These are phyloP conservation scores for Petrophora chlorosata DNA, from an alignment of 2,888 invertebrate genomes.

Conservation along the genomic window DNA sequence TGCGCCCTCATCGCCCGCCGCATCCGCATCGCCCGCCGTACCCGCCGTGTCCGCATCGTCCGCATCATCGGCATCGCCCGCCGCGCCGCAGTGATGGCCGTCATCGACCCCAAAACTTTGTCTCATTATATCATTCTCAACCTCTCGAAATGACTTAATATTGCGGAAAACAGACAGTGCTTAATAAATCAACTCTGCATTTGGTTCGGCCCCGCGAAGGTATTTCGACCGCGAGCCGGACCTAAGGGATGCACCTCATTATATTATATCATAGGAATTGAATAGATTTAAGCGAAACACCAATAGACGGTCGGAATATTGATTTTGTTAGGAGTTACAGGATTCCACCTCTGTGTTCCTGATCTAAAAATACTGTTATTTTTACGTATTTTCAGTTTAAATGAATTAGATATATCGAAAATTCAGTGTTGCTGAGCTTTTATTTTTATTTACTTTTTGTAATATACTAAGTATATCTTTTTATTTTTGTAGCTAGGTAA, in stretches of 20 bases:
- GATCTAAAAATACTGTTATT: constrained; percentile 57
- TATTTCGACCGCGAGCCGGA: neutral
- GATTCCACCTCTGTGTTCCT: constrained; percentile 72
- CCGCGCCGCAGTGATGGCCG: constrained; percentile 40
- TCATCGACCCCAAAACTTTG: constrained; percentile 9
- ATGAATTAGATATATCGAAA: constrained; percentile 60
- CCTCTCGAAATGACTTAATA: constrained; percentile 52
- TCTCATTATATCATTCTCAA: constrained; percentile 15
- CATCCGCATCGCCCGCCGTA: constrained; percentile 36
- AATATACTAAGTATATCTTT: constrained; percentile 72
- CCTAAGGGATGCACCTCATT: constrained; percentile 52
- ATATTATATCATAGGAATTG: constrained; percentile 79
- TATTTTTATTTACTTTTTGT: constrained; percentile 71
- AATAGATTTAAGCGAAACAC: constrained; percentile 78
- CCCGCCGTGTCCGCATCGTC: constrained; percentile 35
- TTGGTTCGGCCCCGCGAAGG: constrained; percentile 33
- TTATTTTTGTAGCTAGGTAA: constrained; percentile 69
- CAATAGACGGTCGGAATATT: constrained; percentile 69
- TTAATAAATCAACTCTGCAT: constrained; percentile 46
- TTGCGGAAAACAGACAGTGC: constrained; percentile 48
- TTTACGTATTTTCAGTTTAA: constrained; percentile 55
- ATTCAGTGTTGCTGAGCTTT: constrained; percentile 67
- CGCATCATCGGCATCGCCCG: constrained; percentile 36
- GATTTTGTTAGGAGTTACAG: constrained; percentile 72
- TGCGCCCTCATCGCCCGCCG: no score